A percentile compares a stretch with the other conserved stretches of the same genome.
Evolutionary conservation across 1,140 invertebrate genomes (phyloP).

Genomic region (Parasteatoda tepidariorum): DNA sequence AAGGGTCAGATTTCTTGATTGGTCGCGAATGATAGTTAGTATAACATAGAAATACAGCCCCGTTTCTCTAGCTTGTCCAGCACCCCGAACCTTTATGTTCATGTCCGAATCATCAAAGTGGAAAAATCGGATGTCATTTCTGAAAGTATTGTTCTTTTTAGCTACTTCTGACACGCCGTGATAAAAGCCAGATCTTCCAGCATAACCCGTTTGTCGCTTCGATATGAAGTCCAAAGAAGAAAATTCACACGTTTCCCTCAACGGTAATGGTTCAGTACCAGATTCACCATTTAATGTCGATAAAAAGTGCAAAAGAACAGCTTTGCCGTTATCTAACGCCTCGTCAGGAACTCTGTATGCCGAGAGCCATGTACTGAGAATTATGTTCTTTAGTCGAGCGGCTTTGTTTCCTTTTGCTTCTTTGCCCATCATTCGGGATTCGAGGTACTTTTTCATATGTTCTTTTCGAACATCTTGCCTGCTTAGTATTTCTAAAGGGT

Average conservation of each 20-base stretch:
- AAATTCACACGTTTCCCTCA: conserved; percentile 48
- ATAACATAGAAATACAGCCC: conserved; percentile 46
- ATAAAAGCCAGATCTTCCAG: conserved; percentile 47
- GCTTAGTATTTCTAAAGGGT: conserved; percentile 45
- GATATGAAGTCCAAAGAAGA: conserved; percentile 46
- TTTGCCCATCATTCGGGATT: conserved; percentile 53
- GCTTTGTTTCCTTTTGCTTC: conserved; percentile 52
- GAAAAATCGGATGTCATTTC: conserved; percentile 52
- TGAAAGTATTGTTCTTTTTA: conserved; percentile 48
- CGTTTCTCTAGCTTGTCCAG: conserved; percentile 28
- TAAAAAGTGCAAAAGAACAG: conserved; percentile 40
- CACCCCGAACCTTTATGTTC: conserved; percentile 45
- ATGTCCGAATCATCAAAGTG: conserved; percentile 54
- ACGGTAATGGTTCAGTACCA: conserved; percentile 30
- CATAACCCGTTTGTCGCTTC: conserved; percentile 28
- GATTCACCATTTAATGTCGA: conserved; percentile 45
- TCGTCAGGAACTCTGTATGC: conserved; percentile 52
- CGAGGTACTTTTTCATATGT: conserved; percentile 56
- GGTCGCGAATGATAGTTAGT: conserved; percentile 43
- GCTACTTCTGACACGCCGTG: conserved; percentile 41
- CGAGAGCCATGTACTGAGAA: conserved; percentile 45
- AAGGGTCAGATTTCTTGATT: conserved; percentile 46
- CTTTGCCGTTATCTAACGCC: conserved; percentile 47
- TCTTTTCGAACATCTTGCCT: conserved; percentile 50
- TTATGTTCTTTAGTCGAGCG: conserved; percentile 45